Base-by-base conservation (phyloP, 2,888 invertebrate species). In the Protonemura montana region DNA sequence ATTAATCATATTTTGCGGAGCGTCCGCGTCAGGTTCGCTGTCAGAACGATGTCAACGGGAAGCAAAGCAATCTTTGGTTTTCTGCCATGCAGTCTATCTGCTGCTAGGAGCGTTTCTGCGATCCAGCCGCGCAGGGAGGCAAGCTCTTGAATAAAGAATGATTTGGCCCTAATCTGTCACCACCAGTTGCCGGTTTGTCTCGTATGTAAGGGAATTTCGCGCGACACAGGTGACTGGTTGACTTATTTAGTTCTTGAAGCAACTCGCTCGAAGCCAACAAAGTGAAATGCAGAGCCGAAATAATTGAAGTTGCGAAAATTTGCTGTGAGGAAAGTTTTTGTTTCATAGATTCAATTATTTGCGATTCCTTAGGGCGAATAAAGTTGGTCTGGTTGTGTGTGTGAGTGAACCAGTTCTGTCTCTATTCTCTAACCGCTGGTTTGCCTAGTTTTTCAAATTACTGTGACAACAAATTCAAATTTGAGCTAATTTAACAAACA, bases 121-220 rank as follows among this genome's bases (percentile, higher is more conserved):
- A 78, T 28, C 26, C 13, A n/a, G n/a, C n/a, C n/a, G n/a, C n/a
- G 26, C 78, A 7, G 26, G 26, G 78, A 28, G 28, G 78, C 27
- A 78, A 28, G 78, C 28, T 81, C 7, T 30, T 81, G 81, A 28
- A 81, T 81, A 81, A 81, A 81, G 30, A n/a, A 81, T 30, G 81
- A 78, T 78, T 81, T 81, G 28, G 28, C 81, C 81, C 28, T 81
- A 81, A 81, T 81, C 81, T 81, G 81, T 81, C 81, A 81, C 81
- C 28, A 81, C 81, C 81, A 81, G 28, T 81, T n/a, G 81, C 30
- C 10, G 26, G 78, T 78, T 78, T 81, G 81, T 81, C 28, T 16
- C 28, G 81, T 81, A 29, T 81, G 78, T 78, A 26, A 78, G 28
- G 78, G 28, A 28, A 78, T 78, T 78, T 26, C 26, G 13, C 16